Base-by-base conservation (phyloP, 2,113 vertebrate genomes). In the Hydrochoerus hydrochaeris region DNA sequence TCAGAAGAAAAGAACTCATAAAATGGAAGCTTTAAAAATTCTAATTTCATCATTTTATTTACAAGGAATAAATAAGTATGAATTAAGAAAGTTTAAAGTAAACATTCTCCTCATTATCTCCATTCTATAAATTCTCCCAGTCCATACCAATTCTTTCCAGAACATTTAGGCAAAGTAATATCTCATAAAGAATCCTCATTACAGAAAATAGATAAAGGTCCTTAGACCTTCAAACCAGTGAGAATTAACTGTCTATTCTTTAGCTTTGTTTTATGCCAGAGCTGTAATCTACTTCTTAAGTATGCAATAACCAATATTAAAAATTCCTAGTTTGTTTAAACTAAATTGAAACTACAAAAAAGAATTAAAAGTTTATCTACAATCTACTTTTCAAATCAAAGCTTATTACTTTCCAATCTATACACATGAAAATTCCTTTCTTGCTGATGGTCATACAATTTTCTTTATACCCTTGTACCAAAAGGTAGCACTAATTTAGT, bases 391-490 rank as follows among this genome's bases (percentile, higher is more conserved):
- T 89, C 46, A 44, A 73, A 69, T 63, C 26, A 85, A 54, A 71
- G 32, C 71, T 95, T 60, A 71, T 92, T 97, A 65, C 26, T 89
- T 95, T 78, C 26, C 3, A 87, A 46, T 54, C 88, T 92, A 8
- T 84, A 89, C 95, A 95, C 17, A 88, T 58, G 38, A 88, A 91
- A 78, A 95, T 86, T 91, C 52, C 52, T 85, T 75, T 93, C 38
- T 30, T 81, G 46, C 19, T 95, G 77, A 63, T 71, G 52, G 8
- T 83, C 4, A 65, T 32, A 22, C 4, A 94, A 91, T 77, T 62
- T 95, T 96, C 57, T 89, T 10, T 63, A 91, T 1, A 62, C 1
- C 5, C 22, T 52, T 73, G 5, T 78, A 44, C 24, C 28, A 52
- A 89, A 69, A 38, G 10, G 46, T 46, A 46, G 85, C 8, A 60